Base-by-base conservation (phyloP, 2,113 vertebrate species). In the Tiliqua scincoides region DNA sequence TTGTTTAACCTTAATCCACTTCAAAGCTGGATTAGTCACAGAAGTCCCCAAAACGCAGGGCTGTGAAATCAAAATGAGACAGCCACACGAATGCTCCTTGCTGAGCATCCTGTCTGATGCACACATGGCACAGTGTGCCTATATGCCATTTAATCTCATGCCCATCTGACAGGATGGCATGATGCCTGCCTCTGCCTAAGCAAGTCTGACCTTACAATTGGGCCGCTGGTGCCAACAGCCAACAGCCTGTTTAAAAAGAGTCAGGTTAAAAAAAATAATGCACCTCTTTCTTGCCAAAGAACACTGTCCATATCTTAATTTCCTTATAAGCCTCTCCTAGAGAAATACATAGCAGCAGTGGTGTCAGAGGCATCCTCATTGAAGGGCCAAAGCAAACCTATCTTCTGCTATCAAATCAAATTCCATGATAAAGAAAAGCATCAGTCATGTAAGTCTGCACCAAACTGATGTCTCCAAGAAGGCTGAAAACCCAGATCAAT, bases 141-240 rank as follows among this genome's bases (percentile, higher is more conserved):
- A 0, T 84, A 0, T 77, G 82, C 84, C 87, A 32, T 85, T 72
- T 75, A 88, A n/a, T 71, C 67, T 74, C 65, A 6, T 84, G 85
- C 57, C 88, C 93, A 94, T 93, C 92, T 95, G 93, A 94, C 86
- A 90, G 43, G 54, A 81, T 89, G 91, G 90, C 91, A 78, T 59
- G 1, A 63, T 71, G 93, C 92, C 92, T 82, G 40, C 40, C 74
- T 79, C 43, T 27, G 40, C 72, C 83, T 87, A 79, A 94, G 87
- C 86, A 93, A 88, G 85, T 91, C 82, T 85, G 89, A 86, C 92
- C 92, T 90, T 94, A 88, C 88, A 92, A 77, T 74, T 90, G 32
- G 6, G 86, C 57, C 35, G 61, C 0, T 74, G 40, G 6, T 89
- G 90, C 88, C 91, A 93, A 88, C 86, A 75, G 82, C 57, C 85